phyloP scores from a whole-genome alignment of 1,140 invertebrate species.

The Cepaea nemoralis region DNA sequence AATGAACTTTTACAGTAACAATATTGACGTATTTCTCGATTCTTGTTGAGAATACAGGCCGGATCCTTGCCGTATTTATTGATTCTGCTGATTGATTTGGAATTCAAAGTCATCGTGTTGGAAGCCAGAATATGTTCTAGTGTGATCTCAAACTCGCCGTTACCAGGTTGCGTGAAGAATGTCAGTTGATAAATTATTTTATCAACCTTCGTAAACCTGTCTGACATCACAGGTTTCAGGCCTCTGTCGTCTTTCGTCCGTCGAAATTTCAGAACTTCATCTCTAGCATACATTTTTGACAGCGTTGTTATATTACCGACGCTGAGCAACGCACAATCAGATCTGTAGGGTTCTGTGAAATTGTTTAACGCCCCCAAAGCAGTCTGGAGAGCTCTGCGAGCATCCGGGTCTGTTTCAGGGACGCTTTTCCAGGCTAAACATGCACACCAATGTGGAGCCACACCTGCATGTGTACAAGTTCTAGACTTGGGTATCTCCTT shows the following conservation, averaged over 20 bases:
- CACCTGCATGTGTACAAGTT: slow-evolving; percentile 87
- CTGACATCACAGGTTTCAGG: slow-evolving; percentile 76
- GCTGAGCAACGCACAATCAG: slow-evolving; percentile 35
- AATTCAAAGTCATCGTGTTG: slow-evolving; percentile 78
- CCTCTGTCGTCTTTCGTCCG: slow-evolving; percentile 85
- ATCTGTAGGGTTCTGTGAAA: slow-evolving; percentile 33
- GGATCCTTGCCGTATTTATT: slow-evolving; percentile 87
- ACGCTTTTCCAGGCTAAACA: slow-evolving; percentile 80
- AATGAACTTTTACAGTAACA: slow-evolving; percentile 54
- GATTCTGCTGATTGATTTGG: slow-evolving; percentile 86
- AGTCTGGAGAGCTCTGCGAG: slow-evolving; percentile 30
- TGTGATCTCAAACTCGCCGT: slow-evolving; percentile 82
- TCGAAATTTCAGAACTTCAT: slow-evolving; percentile 81
- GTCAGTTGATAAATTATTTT: slow-evolving; percentile 73
- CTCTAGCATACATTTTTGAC: slow-evolving; percentile 30
- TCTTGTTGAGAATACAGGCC: slow-evolving; percentile 78
- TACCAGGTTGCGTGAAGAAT: slow-evolving; percentile 81
- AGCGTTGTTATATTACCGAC: slow-evolving; percentile 31
- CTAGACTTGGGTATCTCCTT: slow-evolving; percentile 75
- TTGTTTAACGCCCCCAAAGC: slow-evolving; percentile 42
- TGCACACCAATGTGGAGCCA: slow-evolving; percentile 96
- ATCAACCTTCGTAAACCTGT: slow-evolving; percentile 73
- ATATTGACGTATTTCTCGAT: slow-evolving; percentile 61
- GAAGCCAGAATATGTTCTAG: slow-evolving; percentile 78
- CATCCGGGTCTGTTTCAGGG: slow-evolving; percentile 28